Conservation (phyloP, 2,113 vertebrate species). For the Urocitellus parryii region DNA sequence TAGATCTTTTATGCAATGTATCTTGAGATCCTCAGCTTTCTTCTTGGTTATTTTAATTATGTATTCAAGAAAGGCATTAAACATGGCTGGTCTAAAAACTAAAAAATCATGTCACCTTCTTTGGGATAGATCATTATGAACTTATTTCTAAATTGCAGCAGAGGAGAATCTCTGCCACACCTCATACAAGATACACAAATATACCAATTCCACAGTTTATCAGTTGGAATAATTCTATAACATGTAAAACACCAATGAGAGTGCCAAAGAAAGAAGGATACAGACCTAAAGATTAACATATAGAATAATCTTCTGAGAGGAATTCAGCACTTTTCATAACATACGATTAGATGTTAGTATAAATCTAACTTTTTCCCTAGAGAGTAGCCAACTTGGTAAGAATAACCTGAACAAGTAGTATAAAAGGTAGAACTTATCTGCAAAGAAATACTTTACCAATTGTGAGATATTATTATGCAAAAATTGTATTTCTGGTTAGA, state of each 20-base stretch:
- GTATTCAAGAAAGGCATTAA: slow-evolving; percentile 16
- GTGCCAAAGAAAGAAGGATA: not conserved
- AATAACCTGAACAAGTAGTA: not conserved
- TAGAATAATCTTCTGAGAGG: not conserved
- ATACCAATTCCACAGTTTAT: not conserved
- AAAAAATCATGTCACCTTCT: not conserved
- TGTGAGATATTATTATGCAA: not conserved
- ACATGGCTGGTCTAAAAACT: slow-evolving; percentile 24
- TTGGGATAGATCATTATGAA: not conserved
- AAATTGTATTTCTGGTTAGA: slow-evolving; percentile 1
- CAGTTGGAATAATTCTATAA: not conserved
- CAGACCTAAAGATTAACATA: not conserved
- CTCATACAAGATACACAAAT: not conserved
- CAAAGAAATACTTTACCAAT: not conserved
- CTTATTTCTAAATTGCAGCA: not conserved
- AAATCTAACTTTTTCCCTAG: not conserved
- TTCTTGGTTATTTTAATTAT: slow-evolving; percentile 52
- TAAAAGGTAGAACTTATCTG: not conserved
- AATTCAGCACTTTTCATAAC: not conserved
- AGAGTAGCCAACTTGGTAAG: no score
- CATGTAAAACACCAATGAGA: not conserved
- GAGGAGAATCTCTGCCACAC: not conserved
- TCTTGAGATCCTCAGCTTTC: not conserved
- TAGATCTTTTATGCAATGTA: not conserved
- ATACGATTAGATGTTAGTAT: not conserved